Evolutionary conservation across 1,140 invertebrate genomes (phyloP), one percentile per base, ranked within the genome.

Genomic region (Scaptomyza montana): DNA sequence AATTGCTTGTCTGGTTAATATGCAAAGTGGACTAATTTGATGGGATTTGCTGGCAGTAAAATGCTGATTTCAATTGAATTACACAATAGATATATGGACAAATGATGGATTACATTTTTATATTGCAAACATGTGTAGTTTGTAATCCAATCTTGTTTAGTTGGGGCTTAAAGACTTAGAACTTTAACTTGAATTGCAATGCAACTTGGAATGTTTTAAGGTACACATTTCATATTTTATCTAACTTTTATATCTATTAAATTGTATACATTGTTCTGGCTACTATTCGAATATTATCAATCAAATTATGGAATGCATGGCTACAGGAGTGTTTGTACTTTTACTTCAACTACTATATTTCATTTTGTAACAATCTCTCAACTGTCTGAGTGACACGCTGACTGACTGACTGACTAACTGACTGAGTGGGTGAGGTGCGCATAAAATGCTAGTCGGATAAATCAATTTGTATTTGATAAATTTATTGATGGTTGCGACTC

Each of bases 401-500:
- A 21, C 49, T 39, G 54, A 21, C 49, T 39, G 54, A 21, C 50
- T 43, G 47, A 4, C 21, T 25, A 3, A 53, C 43, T 46, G 67
- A 59, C n/a, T 25, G 28, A 16, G 0, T 21, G 55, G 28, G 43
- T 45, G 43, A 19, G 25, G 39, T 50, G 67, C 60, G 36, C 60
- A 56, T 55, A 28, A 51, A 64, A 10, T 49, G 39, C 41, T 47
- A 69, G 41, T 57, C 56, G 57, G 75, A 77, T 77, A 78, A 78
- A 78, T 78, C 76, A 78, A 78, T 78, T 78, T 78, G 56, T 62
- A 75, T 71, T 71, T 75, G 66, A 78, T 78, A 71, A 75, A 77
- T 56, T 77, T 77, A 74, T 77, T 54, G 74, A 74, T 69, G 59
- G 54, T 36, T 75, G 51, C 61, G n/a, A 65, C 61, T 65, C 49